phyloP scores from a whole-genome alignment of 2,113 vertebrate genomes.

The Coreoperca whiteheadi region DNA sequence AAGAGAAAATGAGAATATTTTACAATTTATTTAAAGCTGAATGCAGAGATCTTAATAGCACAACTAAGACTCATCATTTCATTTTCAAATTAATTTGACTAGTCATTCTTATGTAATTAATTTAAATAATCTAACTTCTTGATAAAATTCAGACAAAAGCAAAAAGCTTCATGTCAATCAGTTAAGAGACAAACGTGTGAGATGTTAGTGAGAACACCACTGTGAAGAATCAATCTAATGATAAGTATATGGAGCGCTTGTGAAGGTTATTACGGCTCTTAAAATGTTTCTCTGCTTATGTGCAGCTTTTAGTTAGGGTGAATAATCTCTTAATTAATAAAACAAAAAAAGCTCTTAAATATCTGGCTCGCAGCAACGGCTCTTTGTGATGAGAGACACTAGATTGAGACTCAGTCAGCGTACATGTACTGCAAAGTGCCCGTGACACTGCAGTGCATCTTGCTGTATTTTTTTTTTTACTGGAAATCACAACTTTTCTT shows the following conservation, averaged over 20 bases:
- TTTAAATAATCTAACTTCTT: neutral
- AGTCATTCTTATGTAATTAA: neutral
- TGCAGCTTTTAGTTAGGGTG: neutral
- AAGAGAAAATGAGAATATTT: neutral
- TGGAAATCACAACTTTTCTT: neutral
- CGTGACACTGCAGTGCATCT: neutral
- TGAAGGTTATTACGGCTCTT: neutral
- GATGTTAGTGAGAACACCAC: neutral
- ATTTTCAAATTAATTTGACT: neutral
- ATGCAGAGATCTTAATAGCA: neutral
- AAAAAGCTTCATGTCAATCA: neutral
- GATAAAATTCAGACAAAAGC: neutral
- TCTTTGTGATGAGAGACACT: neutral
- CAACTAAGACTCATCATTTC: neutral
- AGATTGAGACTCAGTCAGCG: neutral
- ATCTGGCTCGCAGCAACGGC: neutral
- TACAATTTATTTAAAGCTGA: neutral
- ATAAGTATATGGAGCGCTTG: neutral
- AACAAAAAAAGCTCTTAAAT: neutral
- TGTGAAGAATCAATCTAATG: neutral
- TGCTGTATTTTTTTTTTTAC: neutral
- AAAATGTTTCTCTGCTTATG: neutral
- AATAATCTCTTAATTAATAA: neutral
- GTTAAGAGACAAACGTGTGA: neutral
- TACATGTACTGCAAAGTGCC: neutral